A percentile compares a stretch with the other conserved stretches of the same genome.
Conservation (phyloP, 2,797 vertebrate species). For the Parauchenoglanis punctatus region DNA sequence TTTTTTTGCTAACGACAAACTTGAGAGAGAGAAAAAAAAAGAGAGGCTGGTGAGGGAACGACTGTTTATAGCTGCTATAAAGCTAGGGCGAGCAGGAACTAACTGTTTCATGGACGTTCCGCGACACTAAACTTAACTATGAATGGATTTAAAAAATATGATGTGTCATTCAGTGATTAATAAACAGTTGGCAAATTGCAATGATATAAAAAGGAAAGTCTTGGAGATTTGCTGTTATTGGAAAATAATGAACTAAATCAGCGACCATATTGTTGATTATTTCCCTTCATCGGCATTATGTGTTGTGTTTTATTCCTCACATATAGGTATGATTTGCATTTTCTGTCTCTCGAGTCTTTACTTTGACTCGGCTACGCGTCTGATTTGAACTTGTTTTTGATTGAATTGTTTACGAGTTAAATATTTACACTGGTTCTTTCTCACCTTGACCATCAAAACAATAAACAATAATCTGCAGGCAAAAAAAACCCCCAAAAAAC, state of each 20-base stretch:
- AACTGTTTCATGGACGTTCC: not conserved
- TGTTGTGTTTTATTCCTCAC: not conserved
- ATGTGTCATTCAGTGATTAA: not conserved
- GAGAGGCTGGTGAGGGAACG: not conserved
- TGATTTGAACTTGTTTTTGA: constrained; percentile 3
- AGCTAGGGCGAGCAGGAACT: not conserved
- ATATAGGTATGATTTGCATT: not conserved
- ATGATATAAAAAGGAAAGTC: not conserved
- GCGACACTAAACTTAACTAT: not conserved
- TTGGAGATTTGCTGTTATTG: not conserved
- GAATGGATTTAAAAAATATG: not conserved
- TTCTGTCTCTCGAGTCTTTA: not conserved
- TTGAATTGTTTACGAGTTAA: not conserved
- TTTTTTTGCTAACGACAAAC: too few relatives aligned
- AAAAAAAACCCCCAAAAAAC: constrained; percentile 11
- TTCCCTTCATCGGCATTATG: not conserved
- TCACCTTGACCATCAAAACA: constrained; percentile 30
- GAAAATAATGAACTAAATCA: not conserved
- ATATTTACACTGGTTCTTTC: constrained; percentile 19
- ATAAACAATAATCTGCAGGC: constrained; percentile 66
- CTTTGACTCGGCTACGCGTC: not conserved
- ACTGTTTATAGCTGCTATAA: not conserved
- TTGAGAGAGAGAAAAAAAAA: not conserved
- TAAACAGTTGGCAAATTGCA: not conserved
- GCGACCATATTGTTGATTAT: not conserved